Evolutionary conservation across 2,797 vertebrate genomes (phyloP), one percentile per base, ranked within the genome.

Genomic region (Myotis pilosus): DNA sequence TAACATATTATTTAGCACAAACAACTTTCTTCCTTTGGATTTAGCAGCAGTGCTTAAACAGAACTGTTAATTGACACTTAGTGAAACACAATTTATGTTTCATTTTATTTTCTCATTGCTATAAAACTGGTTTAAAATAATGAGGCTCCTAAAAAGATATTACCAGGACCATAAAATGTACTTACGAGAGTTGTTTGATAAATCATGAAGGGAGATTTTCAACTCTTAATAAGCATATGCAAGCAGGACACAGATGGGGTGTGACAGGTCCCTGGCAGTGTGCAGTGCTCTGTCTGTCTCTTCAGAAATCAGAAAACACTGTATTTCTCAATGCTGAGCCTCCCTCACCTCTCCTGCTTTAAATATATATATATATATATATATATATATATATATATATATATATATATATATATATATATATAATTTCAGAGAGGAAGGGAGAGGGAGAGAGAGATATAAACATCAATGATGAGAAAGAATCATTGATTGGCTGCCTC

Each of bases 61-160:
- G 69, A 96, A 25, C 64, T 83, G 94, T 80, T 97, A 68, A 90
- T 94, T 76, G 95, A 96, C 92, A 38, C 55, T 74, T 30, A 36
- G 41, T 95, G 89, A 95, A 96, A 98, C 97, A 87, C 95, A 94
- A 69, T 95, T 88, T 95, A 96, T 2, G 5, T 74, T 74, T 71
- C 71, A 33, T 96, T 97, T 97, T 95, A 94, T 95, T 96, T 93
- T 93, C 62, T 94, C 86, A 87, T 95, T 91, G 68, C 92, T 89
- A 51, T 96, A 96, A 97, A 97, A 84, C 96, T 88, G 30, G 75
- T 12, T 94, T 96, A 19, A 97, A 98, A 97, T 97, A 97, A 98
- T 69, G 95, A 97, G 79, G 38, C 79, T 96, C 64, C 0, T 96
- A 97, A 98, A 98, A 97, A 87, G 93, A 94, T 92, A 96, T 57